Evolutionary conservation across 1,140 invertebrate genomes (phyloP), one percentile per base, ranked within the genome.

Genomic region (Meloidogyne hapla): DNA sequence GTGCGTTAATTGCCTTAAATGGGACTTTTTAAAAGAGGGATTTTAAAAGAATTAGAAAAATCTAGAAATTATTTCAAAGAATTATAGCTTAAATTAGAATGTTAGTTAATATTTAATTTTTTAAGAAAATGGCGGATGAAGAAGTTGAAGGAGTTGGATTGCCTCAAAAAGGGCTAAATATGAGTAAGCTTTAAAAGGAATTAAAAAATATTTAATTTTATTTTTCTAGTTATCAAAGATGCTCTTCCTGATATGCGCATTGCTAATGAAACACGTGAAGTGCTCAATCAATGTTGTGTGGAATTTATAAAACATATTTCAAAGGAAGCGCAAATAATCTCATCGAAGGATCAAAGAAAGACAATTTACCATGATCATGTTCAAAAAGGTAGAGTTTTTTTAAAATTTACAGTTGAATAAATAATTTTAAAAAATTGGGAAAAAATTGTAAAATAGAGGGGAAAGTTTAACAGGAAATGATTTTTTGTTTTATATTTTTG

Each of bases 341-440:
- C 83, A 1, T 77, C 84, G 0, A 74, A 80, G 13, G 85, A 86
- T 71, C 85, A 86, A 64, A 69, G 85, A 8, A 86, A 86, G 56
- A 86, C 85, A 9, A 86, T 86, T 65, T 86, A 87, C 64, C 85
- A 86, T 69, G 85, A 86, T 45, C 85, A 86, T 63, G 85, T 86
- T 12, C 85, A 87, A 56, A 86, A 86, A 82, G 80, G 80, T 82
- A 26, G 10, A 2, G 15, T 13, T 18, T 38, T 13, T 10, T 10
- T 48, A 23, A 21, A 21, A 25, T 69, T 72, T 23, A 33, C 33
- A 33, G 33, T 33, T 33, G 33, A 33, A 33, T 33, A 33, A 33
- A 33, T 68, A 21, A 42, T 68, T 42, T 12, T 10, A n/a, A 10
- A 42, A 42, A 67, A 26, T 68, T 6, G 0, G n/a, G 12, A 21